A percentile compares a stretch with the other conserved stretches of the same genome.
These are phyloP conservation scores for Strix aluco DNA, from an alignment of 2,113 vertebrate genomes.

Conservation along the genomic window DNA sequence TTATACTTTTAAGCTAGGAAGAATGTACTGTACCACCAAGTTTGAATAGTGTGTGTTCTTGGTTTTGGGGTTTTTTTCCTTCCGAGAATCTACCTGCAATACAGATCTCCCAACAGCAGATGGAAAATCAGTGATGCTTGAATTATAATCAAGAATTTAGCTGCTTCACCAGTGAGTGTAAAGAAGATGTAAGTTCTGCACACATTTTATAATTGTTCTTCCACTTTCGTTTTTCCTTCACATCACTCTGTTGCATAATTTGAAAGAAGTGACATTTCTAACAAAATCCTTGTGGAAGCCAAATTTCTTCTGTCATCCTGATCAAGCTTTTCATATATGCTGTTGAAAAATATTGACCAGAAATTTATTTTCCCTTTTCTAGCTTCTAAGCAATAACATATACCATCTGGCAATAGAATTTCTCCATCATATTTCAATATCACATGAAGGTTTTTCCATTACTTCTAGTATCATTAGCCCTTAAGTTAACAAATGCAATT, in stretches of 20 bases:
- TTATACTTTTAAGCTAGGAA: background rate
- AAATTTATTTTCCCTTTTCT: background rate
- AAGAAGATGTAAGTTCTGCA: background rate
- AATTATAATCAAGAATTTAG: background rate
- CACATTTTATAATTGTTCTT: background rate
- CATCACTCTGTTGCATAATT: background rate
- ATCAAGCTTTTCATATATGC: background rate
- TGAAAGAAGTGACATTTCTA: background rate
- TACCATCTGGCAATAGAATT: background rate
- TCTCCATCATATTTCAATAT: background rate
- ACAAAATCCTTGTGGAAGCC: background rate
- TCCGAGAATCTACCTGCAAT: background rate
- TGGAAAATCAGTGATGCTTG: background rate
- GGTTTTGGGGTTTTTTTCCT: background rate
- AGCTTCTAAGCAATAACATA: background rate
- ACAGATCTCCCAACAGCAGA: background rate
- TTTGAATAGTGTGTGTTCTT: background rate
- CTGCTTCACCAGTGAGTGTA: background rate
- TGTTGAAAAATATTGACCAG: background rate
- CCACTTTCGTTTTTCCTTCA: background rate
- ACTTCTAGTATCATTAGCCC: background rate
- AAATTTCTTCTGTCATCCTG: background rate
- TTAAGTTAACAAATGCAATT: background rate
- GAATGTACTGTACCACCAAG: background rate
- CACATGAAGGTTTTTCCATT: background rate